Evolutionary conservation across 2,113 vertebrate species (phyloP), one percentile per base, ranked within the genome.

Genomic region (Ifrita kowaldi): DNA sequence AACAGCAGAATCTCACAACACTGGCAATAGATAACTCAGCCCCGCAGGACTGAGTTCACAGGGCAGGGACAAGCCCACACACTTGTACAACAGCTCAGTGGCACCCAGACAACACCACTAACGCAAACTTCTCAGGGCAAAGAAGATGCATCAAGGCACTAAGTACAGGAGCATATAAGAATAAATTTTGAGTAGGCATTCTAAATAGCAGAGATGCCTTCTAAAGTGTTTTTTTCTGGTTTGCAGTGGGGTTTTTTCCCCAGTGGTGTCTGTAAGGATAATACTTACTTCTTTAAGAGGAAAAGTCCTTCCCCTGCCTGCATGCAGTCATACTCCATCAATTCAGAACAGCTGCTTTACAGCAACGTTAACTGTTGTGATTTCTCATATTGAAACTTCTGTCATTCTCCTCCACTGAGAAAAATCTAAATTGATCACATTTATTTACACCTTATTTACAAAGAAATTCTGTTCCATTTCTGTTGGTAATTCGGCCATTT

Each of bases 31-130:
- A 0, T 21, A 59, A 41, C 12, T 22, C 4, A 2, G 33, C 3
- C 16, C 24, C 0, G 0, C 11, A 20, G 78, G 16, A 49, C 1
- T 14, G 49, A 49, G 13, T 18, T 46, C 52, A 39, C 18, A 56
- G 52, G 10, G 33, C 11, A 32, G 55, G 23, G 18, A 84, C n/a
- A 57, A 84, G 49, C 27, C 50, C 12, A 27, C 1, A 1, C 24
- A 11, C 26, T 6, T 7, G 8, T 13, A 47, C 62, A 74, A 16
- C 59, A 86, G n/a, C 30, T 59, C 76, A 77, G 47, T 3, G 28
- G 35, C 30, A 47, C 17, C 52, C 26, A 16, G 28, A 70, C 35
- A 60, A 35, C 30, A 82, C 14, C 10, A 35, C 28, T 11, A 70
- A 41, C 5, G 7, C 4, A 1, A 60, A 37, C 19, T 56, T 26